Base-by-base conservation (phyloP, 2,888 invertebrate genomes). In the Cosmia pyralina region DNA sequence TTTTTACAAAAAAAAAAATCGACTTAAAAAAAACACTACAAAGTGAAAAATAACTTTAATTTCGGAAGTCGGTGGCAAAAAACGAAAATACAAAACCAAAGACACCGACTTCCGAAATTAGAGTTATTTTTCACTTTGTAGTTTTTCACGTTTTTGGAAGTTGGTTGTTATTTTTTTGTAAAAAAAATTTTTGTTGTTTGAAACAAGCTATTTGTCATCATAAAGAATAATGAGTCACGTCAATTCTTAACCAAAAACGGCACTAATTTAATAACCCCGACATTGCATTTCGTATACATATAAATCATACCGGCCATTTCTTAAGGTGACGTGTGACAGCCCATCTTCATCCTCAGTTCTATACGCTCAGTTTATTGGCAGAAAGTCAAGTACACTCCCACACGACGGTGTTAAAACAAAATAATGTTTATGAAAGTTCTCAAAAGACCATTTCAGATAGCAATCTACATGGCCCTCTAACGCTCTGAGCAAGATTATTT, bases 381-480 rank as follows among this genome's bases (percentile, higher is more conserved):
- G 34, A n/a, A 59, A 63, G 72, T 88, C 88, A 88, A 88, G 87
- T 84, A 87, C 86, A 81, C 65, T 85, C 70, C 7, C 65, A 57
- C 58, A 76, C 75, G 66, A 59, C 10, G 34, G 28, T 58, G 59
- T 63, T 75, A 44, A 3, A 44, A 52, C 34, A 64, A 41, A 57
- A 52, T 1, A n/a, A 48, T 58, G 11, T 28, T 65, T 34, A 38
- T 17, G 6, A 50, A 76, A 65, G 34, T 73, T 73, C 22, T 5
- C 38, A 38, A 38, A 38, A 38, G 0, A 38, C 38, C 38, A 38
- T 38, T 38, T 38, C 38, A 38, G 38, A 38, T 4, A 38, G 3
- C 38, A 38, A 38, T 38, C 38, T 38, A 38, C 38, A 38, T 38
- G 38, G 38, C 6, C 38, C 38, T 38, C 38, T 6, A 38, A 38